Base-by-base conservation (phyloP, 2,888 invertebrate species). In the Cordilura impudica region DNA sequence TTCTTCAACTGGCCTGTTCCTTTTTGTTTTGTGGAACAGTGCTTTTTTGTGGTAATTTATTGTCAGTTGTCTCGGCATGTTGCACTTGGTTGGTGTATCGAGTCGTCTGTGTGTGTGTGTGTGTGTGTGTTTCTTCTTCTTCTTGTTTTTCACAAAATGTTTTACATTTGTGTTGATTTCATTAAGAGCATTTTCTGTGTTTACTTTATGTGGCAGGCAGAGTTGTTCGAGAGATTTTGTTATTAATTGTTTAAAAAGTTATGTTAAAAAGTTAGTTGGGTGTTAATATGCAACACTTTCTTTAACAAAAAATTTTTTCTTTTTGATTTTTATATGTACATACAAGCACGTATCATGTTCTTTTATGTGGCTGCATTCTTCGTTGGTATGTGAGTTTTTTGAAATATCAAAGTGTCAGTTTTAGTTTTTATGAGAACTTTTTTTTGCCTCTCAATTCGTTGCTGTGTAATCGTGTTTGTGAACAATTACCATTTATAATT, bases 111-210 rank as follows among this genome's bases (percentile, higher is more conserved):
- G 60, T 66, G 43, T 29, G 35, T 43, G 19, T 23, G 23, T 26
- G n/a, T 66, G n/a, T 29, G 8, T 21, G 16, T 21, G 26, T 18
- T 54, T 39, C 1, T 6, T 10, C 18, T 12, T 31, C 29, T 35
- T 29, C 45, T 60, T 71, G 21, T 4, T 31, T 66, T 14, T 51
- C 39, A 66, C 39, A 39, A 56, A 60, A 66, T 63, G 75, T 67
- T 71, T 61, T 56, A 79, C 79, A 79, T 71, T 79, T 79, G 67
- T 79, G 79, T 79, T 79, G 79, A 79, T 79, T 79, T 79, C 79
- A 79, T 79, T 75, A 72, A 72, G 63, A 72, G 63, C 56, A 54
- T 72, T 75, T 71, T 71, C 26, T 63, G 61, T 63, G 61, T 71
- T 70, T 65, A 39, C 35, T 39, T n/a, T 39, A 31, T 10, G 18